Percentiles rank a stretch among this genome's conserved stretches.
Conservation (phyloP, 1,140 invertebrate genomes). For the Colletes latitarsis region DNA sequence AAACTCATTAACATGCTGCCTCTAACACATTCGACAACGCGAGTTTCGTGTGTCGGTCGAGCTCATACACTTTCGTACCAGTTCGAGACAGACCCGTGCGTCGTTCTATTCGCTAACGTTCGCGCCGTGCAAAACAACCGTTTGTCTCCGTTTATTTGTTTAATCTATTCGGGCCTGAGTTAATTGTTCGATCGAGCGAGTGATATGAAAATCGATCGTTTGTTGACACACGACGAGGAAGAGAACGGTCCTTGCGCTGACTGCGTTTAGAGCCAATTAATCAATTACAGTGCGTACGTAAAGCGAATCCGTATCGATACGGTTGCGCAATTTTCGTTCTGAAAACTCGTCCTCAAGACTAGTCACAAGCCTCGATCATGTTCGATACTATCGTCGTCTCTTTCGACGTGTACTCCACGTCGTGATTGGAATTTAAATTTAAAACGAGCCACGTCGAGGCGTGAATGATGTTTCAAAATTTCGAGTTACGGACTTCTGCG, state of each 20-base stretch:
- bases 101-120: slow-evolving; percentile 18
- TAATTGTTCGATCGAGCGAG: background rate
- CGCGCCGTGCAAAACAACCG: background rate
- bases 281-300: background rate
- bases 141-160: slow-evolving; percentile 18
- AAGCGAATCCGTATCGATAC: background rate
- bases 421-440: slow-evolving; percentile 37
- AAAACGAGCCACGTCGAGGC: background rate
- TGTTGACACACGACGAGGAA: background rate
- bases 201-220: slow-evolving; percentile 10
- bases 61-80: slow-evolving; percentile 42
- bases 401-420: background rate
- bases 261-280: background rate
- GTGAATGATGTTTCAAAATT: background rate
- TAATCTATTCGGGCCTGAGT: background rate
- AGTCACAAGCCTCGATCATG: background rate
- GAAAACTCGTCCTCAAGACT: background rate
- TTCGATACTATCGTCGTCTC: background rate
- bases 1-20: slow-evolving; percentile 67
- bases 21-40: slow-evolving; percentile 66
- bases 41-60: slow-evolving; percentile 27
- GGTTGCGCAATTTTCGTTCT: background rate
- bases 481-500: no score
- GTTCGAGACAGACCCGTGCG: slow-evolving; percentile 40
- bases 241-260: background rate